Percentiles rank a stretch among this genome's conserved stretches.
phyloP scores from a whole-genome alignment of 2,113 vertebrate species.

The Leiothrix lutea region DNA sequence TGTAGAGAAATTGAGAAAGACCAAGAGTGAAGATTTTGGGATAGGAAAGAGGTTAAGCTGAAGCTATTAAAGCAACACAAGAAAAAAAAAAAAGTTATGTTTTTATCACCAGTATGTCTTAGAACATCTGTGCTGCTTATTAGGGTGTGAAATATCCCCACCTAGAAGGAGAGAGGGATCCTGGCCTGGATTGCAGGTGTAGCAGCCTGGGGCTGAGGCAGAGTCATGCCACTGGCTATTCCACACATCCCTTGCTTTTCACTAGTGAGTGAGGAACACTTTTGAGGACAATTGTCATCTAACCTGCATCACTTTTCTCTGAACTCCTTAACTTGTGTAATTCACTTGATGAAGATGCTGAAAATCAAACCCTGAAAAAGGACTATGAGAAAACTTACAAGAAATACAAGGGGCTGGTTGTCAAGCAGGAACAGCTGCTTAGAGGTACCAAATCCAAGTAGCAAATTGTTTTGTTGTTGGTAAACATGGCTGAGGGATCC shows the following conservation, averaged over 20 bases:
- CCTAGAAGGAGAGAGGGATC: background rate
- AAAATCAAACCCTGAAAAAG: constrained; percentile 87
- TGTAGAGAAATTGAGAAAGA: background rate
- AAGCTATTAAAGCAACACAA: background rate
- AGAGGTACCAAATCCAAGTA: constrained; percentile 76
- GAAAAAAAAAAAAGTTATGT: background rate
- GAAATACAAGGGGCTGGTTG: constrained; percentile 90
- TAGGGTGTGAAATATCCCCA: background rate
- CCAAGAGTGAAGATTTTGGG: background rate
- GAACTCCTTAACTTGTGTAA: constrained; percentile 76
- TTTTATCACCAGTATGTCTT: background rate
- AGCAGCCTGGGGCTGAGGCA: background rate
- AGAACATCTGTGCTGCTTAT: background rate
- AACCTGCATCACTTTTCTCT: background rate
- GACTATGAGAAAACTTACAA: constrained; percentile 91
- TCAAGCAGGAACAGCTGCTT: constrained; percentile 94
- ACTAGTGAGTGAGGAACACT: background rate
- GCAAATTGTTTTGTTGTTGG: background rate
- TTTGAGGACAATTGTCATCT: background rate
- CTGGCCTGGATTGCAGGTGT: background rate
- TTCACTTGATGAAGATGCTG: constrained; percentile 87
- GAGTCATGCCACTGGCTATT: background rate
- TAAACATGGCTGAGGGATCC: background rate
- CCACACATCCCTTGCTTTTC: background rate
- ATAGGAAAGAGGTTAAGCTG: background rate